Evolutionary conservation across 2,113 vertebrate species (phyloP).

Genomic region (Malurus elegans): DNA sequence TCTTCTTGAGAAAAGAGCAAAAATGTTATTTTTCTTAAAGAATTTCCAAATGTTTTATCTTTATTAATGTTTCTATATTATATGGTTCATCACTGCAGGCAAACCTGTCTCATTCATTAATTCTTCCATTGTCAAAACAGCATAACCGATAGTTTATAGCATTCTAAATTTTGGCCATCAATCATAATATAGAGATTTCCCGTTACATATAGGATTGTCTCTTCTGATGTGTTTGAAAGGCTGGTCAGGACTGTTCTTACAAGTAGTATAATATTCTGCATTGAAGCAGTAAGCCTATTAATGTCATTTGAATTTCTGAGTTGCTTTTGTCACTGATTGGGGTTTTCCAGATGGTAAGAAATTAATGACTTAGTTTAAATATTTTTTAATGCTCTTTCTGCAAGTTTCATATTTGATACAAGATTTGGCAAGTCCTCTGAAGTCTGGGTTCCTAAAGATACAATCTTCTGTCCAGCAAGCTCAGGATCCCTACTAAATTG

Average conservation of each 20-base stretch:
- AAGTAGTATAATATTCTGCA: constrained; percentile 77
- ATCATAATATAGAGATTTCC: constrained; percentile 63
- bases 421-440: constrained; percentile 12
- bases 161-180: constrained; percentile 69
- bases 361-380: constrained; percentile 76
- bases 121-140: constrained; percentile 81
- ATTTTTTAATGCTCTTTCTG: constrained; percentile 45
- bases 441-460: neutral
- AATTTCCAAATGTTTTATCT: constrained; percentile 75
- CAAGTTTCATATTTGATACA: neutral
- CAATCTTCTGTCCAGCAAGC: neutral
- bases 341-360: constrained; percentile 70
- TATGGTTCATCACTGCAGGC: constrained; percentile 67
- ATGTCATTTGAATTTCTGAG: constrained; percentile 55
- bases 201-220: constrained; percentile 56
- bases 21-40: constrained; percentile 71
- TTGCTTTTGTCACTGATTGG: constrained; percentile 69
- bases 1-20: constrained; percentile 73
- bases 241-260: constrained; percentile 75
- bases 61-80: constrained; percentile 77
- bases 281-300: constrained; percentile 63
- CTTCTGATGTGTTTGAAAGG: constrained; percentile 74
- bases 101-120: constrained; percentile 74
- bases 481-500: neutral
- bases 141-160: constrained; percentile 74